Percentiles rank a stretch among this genome's conserved stretches.
These are phyloP conservation scores for Lytechinus pictus DNA, from an alignment of 35 echinoderm and acorn worm genomes.

Conservation along the genomic window DNA sequence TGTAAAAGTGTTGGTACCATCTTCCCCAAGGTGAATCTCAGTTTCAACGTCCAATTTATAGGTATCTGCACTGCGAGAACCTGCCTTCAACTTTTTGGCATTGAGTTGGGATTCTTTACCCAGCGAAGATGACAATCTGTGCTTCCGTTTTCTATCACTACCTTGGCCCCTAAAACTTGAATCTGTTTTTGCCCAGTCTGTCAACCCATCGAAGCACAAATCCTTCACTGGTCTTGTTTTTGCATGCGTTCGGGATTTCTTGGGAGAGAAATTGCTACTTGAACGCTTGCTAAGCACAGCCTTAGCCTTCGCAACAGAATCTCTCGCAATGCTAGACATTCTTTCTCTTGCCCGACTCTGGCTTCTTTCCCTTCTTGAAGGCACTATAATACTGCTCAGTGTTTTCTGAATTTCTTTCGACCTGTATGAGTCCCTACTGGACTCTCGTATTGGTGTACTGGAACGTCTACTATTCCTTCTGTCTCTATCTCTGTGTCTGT, in stretches of 20 bases:
- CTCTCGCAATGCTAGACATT: slow-evolving; percentile 23
- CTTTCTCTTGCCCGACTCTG: background rate
- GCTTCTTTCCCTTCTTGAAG: background rate
- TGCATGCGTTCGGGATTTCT: background rate
- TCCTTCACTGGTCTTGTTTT: background rate
- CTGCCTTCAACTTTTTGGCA: background rate
- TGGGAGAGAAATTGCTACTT: background rate
- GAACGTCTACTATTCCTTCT: background rate
- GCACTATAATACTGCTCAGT: background rate
- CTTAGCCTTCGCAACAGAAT: background rate
- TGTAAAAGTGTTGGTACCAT: background rate
- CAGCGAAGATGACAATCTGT: background rate
- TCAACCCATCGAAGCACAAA: background rate
- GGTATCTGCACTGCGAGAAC: background rate
- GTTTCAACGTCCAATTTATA: background rate
- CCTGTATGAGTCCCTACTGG: background rate
- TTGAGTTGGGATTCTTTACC: background rate
- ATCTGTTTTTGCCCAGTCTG: background rate
- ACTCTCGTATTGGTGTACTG: background rate
- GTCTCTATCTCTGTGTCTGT: background rate
- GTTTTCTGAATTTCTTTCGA: background rate
- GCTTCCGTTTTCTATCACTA: background rate
- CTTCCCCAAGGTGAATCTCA: background rate
- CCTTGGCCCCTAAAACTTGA: background rate
- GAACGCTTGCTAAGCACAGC: background rate